Conservation (phyloP, 2,113 vertebrate genomes). For the Paracanthobrama guichenoti region DNA sequence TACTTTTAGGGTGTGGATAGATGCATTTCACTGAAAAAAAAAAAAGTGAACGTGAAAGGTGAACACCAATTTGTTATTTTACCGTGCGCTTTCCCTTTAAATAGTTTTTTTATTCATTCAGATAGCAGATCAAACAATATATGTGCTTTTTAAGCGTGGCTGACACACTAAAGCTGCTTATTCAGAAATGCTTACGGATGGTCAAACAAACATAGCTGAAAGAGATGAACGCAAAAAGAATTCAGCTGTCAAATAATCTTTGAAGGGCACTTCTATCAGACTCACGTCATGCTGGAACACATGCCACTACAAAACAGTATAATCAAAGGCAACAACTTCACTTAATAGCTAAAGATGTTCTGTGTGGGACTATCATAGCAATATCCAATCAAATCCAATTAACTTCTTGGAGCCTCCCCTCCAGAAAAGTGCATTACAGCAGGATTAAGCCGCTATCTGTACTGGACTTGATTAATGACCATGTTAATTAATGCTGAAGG, state of each 20-base stretch:
- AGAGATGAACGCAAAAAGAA: neutral
- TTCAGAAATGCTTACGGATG: neutral
- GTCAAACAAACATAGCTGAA: neutral
- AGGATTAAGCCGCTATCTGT: conserved; percentile 75
- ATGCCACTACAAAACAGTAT: conserved; percentile 45
- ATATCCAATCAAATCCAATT: conserved; percentile 79
- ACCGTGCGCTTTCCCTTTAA: neutral
- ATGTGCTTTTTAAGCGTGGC: neutral
- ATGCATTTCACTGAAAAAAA: neutral
- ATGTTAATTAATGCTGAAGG: conserved; percentile 80
- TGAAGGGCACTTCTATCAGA: conserved; percentile 41
- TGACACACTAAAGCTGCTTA: conserved; percentile 23
- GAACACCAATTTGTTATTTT: neutral
- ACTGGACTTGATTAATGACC: conserved; percentile 77
- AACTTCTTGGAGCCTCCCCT: conserved; percentile 69
- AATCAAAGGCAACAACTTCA: conserved; percentile 66
- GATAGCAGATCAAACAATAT: neutral
- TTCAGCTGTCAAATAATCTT: conserved; percentile 16
- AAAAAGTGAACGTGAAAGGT: neutral
- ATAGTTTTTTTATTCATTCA: neutral
- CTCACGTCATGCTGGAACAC: conserved; percentile 28
- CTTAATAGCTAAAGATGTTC: conserved; percentile 79
- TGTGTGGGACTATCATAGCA: conserved; percentile 73
- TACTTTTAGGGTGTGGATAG: neutral
- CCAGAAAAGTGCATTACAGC: conserved; percentile 76